phyloP scores from a whole-genome alignment of 2,113 vertebrate genomes.

The Oophaga pumilio region DNA sequence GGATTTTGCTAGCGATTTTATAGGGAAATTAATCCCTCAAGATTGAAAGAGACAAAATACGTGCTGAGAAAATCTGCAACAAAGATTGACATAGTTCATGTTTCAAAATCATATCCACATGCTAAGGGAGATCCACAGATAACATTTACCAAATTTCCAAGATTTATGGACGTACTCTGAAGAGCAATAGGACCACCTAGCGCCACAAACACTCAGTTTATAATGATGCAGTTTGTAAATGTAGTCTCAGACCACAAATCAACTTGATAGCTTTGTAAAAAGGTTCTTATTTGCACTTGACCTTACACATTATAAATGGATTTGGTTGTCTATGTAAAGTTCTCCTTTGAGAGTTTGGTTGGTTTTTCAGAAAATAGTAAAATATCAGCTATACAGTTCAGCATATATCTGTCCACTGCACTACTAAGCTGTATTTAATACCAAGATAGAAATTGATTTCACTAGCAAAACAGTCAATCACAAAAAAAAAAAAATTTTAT shows the following conservation, averaged over 20 bases:
- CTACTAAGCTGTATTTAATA: conserved; percentile 27
- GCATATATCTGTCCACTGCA: conserved; percentile 20
- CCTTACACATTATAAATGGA: background rate
- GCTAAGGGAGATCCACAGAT: no score
- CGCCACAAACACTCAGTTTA: background rate
- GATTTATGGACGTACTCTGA: background rate
- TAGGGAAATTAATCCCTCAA: no score
- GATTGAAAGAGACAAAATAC: no score
- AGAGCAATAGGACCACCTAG: background rate
- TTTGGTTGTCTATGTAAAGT: background rate
- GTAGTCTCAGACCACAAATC: background rate
- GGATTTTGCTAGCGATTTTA: no score
- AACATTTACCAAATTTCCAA: no score
- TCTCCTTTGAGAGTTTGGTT: background rate
- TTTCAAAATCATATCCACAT: no score
- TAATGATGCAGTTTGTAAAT: background rate
- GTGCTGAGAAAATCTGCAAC: no score
- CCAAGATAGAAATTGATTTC: conserved; percentile 27
- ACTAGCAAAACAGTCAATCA: conserved; percentile 46
- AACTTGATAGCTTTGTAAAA: background rate
- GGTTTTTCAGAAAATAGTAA: background rate
- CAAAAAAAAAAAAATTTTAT: conserved; percentile 51
- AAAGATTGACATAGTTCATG: no score
- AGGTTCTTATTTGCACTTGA: background rate
- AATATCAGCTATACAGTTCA: background rate